Base-by-base conservation (phyloP, 1,140 invertebrate species). In the Lineus longissimus region DNA sequence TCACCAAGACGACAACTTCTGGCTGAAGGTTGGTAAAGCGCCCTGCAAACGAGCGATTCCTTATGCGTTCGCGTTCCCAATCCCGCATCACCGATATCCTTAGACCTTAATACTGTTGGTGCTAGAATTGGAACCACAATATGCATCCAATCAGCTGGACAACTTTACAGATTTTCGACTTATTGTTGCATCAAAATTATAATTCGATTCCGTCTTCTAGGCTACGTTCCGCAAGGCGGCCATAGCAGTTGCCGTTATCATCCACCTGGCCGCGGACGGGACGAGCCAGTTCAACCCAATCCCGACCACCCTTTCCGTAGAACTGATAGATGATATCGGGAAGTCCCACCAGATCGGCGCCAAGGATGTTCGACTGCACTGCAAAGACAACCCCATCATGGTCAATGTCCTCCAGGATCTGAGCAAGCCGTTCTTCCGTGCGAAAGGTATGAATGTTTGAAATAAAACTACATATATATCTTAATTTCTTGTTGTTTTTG, bases 231-330 rank as follows among this genome's bases (percentile, higher is more conserved):
- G 60, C 13, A 63, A 62, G 23, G 67, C 73, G 6, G 74, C 69
- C 2, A 68, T 76, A 45, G 73, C 70, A 7, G 64, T 66, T 11
- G 67, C 60, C 2, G 71, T 75, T 1, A 66, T 75, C n/a, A 62
- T 74, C 13, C 68, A 77, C 60, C 59, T 78, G 7, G 72, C 63
- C 1, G 68, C 76, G 0, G 76, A 76, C 58, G 70, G 73, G 17
- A 63, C 63, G 1, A 69, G 61, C 1, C 55, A 66, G 7, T 41
- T 51, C 41, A 63, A 62, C 41, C 62, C 60, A 23, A 57, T 67
- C 15, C 55, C 55, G 30, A 69, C 68, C 61, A 59, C 33, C 15
- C 17, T 75, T 2, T 59, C 58, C 27, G 63, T 73, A 11, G 59
- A 62, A 31, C 57, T 73, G 41, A 65, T 73, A 11, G 63, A 58